Base-by-base conservation (phyloP, 2,797 vertebrate species). In the Falco biarmicus region DNA sequence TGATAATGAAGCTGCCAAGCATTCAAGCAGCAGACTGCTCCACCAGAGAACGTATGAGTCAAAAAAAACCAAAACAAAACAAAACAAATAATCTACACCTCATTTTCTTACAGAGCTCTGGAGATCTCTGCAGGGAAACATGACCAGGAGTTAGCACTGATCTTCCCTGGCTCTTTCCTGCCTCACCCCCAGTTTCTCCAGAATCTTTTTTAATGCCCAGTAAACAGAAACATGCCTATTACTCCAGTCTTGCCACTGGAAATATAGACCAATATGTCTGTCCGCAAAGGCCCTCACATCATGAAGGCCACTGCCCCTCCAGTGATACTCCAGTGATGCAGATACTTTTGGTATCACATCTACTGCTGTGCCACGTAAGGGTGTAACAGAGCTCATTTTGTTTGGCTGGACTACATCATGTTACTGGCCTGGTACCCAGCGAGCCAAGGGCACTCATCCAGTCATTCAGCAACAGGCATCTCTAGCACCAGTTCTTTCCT, bases 1-100 rank as follows among this genome's bases (percentile, higher is more conserved):
- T 11, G 29, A 82, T 24, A 79, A 64, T 5, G 51, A 77, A 91
- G 51, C 51, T 89, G 50, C 24, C 41, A 57, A 53, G 25, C 70
- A 57, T 63, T 89, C 63, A 84, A 80, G 69, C 76, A 90, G 61
- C 50, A 76, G 51, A 78, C 34, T 87, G 66, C 11, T 54, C 37
- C n/a, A 75, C 31, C 48, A 83, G 68, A 57, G 70, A 90, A 78
- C 16, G 64, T 39, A 0, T 53, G 19, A 21, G 14, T 64, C 28
- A 77, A 82, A 78, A 71, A 43, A 78, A 71, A 43, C 22, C 13
- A 34, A 13, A 10, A 15, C 17, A 28, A 26, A 50, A 2, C 53
- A 43, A 57, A 71, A 70, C 6, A 1, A 89, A 68, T 15, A 90
- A 73, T 28, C 19, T 22, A 79, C 24, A n/a, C 14, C 19, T 54